Evolutionary conservation across 2,797 vertebrate species (phyloP).

Genomic region (Melanotaenia trifasciata): DNA sequence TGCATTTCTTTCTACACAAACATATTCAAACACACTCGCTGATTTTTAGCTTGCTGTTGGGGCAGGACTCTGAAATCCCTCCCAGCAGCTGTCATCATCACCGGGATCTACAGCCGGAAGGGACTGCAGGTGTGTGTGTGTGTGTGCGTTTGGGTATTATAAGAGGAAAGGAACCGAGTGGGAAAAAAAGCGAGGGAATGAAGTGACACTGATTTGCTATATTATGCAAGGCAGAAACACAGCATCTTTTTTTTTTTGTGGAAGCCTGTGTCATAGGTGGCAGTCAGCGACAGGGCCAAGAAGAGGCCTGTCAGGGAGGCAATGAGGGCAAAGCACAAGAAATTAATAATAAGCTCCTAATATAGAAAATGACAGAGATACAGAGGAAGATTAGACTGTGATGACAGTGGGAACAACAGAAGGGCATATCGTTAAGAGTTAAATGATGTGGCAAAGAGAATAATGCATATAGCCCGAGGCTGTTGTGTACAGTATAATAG

Average conservation of each 20-base stretch:
- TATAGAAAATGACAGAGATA: slow-evolving; percentile 37
- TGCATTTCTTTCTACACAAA: not conserved
- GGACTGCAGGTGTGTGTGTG: slow-evolving; percentile 40
- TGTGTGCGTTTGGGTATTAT: not conserved
- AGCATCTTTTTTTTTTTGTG: slow-evolving; percentile 12
- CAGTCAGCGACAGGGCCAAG: slow-evolving; percentile 60
- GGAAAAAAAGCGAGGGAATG: slow-evolving; percentile 17
- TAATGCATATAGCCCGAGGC: slow-evolving; percentile 69
- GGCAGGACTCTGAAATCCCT: slow-evolving; percentile 72
- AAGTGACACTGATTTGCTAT: slow-evolving; percentile 67
- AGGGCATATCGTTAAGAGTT: slow-evolving; percentile 59
- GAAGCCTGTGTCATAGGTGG: slow-evolving; percentile 67
- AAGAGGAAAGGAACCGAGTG: not conserved
- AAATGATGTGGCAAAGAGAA: slow-evolving; percentile 66
- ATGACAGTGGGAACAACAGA: slow-evolving; percentile 45
- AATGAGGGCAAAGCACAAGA: slow-evolving; percentile 30
- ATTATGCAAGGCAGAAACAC: slow-evolving; percentile 63
- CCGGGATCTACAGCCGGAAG: slow-evolving; percentile 56
- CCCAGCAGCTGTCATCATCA: slow-evolving; percentile 76
- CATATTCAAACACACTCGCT: slow-evolving; percentile 32
- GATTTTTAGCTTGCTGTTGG: slow-evolving; percentile 59
- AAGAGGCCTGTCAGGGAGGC: slow-evolving; percentile 53
- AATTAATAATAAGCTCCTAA: slow-evolving; percentile 37
- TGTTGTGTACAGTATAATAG: slow-evolving; percentile 58
- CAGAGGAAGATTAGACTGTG: slow-evolving; percentile 20